Base-by-base conservation (phyloP, 2,797 vertebrate species). In the Poecilia velifera region DNA sequence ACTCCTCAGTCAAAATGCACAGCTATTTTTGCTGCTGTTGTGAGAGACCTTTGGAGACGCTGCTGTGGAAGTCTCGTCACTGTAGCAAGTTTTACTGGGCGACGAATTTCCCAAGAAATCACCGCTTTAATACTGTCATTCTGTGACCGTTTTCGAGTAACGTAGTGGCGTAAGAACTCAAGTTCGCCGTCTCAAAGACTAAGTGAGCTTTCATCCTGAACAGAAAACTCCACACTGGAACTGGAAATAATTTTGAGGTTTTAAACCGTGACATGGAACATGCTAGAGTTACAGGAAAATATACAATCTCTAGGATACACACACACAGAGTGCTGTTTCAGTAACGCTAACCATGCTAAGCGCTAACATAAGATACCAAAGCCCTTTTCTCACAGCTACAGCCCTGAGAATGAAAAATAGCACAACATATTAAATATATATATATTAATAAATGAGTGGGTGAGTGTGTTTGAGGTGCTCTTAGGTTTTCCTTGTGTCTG, bases 401-500 rank as follows among this genome's bases (percentile, higher is more conserved):
- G 28, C 12, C 13, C 10, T 57, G 53, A 57, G 53, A 28, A 57
- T 4, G 1, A 28, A 57, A 57, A 57, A 28, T 22, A 3, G n/a
- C 57, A 62, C 3, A 1, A 31, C 13, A 59, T 2, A 14, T 28
- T 10, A 53, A 8, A 55, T 10, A n/a, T 25, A 20, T 53, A 53
- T 55, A n/a, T n/a, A 55, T 12, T n/a, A 12, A 9, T n/a, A 57
- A 57, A 57, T 57, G 53, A 57, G 25, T n/a, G 8, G 9, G 53
- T 12, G 46, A 80, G 71, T 72, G 41, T 49, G 62, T 7, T 70
- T 51, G 46, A 20, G 51, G 62, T 46, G 20, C 18, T 84, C 46
- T 59, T 68, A 10, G 49, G 43, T 57, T 77, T 57, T 74, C 20
- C 55, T 82, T 16, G 39, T 62, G 72, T 79, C 72, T 72, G 45